Evolutionary conservation across 2,797 vertebrate genomes (phyloP), one percentile per base, ranked within the genome.

Genomic region (Myotis planiceps): DNA sequence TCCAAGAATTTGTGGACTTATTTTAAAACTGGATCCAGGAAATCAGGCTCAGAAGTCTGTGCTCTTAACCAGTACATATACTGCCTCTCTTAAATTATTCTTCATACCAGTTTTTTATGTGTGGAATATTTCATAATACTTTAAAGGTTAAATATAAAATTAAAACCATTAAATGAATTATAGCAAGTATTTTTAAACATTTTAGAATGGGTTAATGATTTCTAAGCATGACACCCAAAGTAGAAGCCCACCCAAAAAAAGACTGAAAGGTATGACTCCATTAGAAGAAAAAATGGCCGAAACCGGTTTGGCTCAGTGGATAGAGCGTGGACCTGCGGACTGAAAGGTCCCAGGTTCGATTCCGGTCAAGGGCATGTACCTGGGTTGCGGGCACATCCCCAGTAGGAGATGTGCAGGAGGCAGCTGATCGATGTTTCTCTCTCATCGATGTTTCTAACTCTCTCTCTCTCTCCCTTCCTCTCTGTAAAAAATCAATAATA

Each of bases 161-260:
- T 81, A 32, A 89, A 96, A 51, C 13, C 27, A 89, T 69, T 94
- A 32, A 65, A 45, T 76, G 34, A 83, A 42, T 37, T 14, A 45
- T 8, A 85, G 51, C 5, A 76, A 96, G 49, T 80, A 53, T 53
- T 85, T 91, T 53, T 69, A 58, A 96, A 95, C 42, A 16, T 80
- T 39, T 37, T 60, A 58, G 15, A 6, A 74, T 88, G n/a, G 21
- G 19, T 76, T 76, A 76, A 9, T 15, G 34, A 32, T 88, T 88
- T 72, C 23, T 68, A 91, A 84, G 8, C 25, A 71, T 66, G 78
- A 80, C 16, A 71, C 5, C 39, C 82, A 76, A 81, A 81, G 68
- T 32, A 69, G 58, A 82, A 92, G 6, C 13, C 34, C 60, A 37
- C 37, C 5, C 15, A 3, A 58, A 76, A 47, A 72, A 78, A 39